Evolutionary conservation across 2,888 invertebrate genomes (phyloP), one percentile per base, ranked within the genome.

Genomic region (Tryphoninae sp.): DNA sequence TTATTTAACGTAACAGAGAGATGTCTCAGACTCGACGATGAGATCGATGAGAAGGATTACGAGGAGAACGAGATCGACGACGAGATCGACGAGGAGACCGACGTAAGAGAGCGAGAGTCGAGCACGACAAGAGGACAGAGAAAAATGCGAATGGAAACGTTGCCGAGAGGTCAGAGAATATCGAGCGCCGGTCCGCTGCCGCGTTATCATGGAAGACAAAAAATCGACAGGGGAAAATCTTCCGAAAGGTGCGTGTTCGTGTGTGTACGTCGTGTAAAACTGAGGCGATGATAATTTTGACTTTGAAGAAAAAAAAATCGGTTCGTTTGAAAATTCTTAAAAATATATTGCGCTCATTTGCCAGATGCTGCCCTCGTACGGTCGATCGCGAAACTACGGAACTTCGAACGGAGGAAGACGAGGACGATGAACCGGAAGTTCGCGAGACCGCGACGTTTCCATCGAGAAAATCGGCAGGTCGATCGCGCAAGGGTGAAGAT

Each of bases 1-100:
- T 61, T 61, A 26, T 59, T 19, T 8, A 2, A 58, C 40, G 23
- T 59, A 6, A 11, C 45, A 61, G 53, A 78, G 7, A 74, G 71
- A 40, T 62, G 58, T 45, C 45, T 51, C 45, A 77, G 78, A 7
- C 45, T 74, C 22, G 51, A 8, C 4, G 81, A 64, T 33, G 86
- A 85, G 26, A 85, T 80, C 51, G 55, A 80, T 19, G 82, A 86
- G 62, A 89, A 87, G 69, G 86, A 87, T 19, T 88, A 88, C 76
- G 87, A 88, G 58, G 88, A 89, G 19, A 86, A 88, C 13, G 89
- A 88, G 71, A 86, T 84, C 9, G 88, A 88, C 22, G 89, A 89
- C 55, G 89, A 89, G 62, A 80, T 86, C 33, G 89, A 89, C 58
- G 89, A 89, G n/a, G 88, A 88, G 78, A 86, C 88, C 6, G 88